Base-by-base conservation (phyloP, 1,140 invertebrate species). In the Cydia splendana region DNA sequence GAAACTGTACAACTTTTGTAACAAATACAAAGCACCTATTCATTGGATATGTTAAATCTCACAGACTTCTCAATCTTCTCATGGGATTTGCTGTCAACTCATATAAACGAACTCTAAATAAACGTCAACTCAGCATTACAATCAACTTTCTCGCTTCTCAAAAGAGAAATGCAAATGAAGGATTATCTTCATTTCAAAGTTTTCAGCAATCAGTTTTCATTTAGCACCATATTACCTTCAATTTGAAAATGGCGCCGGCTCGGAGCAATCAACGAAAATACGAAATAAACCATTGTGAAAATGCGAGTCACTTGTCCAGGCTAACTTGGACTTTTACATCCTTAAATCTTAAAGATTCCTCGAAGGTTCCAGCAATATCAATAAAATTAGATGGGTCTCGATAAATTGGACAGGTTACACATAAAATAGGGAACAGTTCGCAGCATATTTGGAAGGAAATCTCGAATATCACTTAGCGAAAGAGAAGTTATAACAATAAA, bases 401-500 rank as follows among this genome's bases (percentile, higher is more conserved):
- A 48, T 78, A 82, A 77, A 80, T 65, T 87, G 85, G 87, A 77
- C 34, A 65, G 74, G 69, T 81, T 82, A 81, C 81, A 77, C 80
- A 83, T 83, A 81, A 86, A 83, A 87, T 82, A 84, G 86, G 86
- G 85, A 85, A 89, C 87, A 78, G 81, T 78, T 82, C 57, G 80
- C 53, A 86, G 85, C 88, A 87, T 87, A 90, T 92, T 89, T 83
- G 76, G 77, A 78, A 85, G 82, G 81, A 89, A 91, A 91, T 91
- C 87, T 88, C 79, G 90, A 89, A 90, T 91, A 92, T 92, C 90
- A 92, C 91, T 92, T 92, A 92, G 88, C 84, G 75, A 78, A 86
- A 85, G 84, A 87, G 86, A 87, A 88, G 81, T 79, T 89, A 89
- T 91, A 91, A 89, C 90, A 89, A 92, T 91, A 92, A 92, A 91